phyloP scores from a whole-genome alignment of 2,113 vertebrate species.

The Rhagologus leucostigma region DNA sequence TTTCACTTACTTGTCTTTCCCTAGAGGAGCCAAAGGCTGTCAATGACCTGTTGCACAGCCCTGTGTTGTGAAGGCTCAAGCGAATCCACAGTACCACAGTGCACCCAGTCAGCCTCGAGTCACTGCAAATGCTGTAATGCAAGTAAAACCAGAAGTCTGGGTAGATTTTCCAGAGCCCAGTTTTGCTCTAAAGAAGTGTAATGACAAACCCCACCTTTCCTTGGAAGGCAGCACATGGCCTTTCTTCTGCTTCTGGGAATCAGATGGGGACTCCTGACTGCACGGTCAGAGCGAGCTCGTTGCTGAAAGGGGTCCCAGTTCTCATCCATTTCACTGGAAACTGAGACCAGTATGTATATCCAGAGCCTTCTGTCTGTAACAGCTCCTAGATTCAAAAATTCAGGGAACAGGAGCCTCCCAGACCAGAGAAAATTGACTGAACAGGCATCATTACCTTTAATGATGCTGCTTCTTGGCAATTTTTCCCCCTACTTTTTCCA shows the following conservation, averaged over 20 bases:
- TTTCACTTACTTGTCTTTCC: background rate
- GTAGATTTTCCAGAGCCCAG: background rate
- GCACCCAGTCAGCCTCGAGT: background rate
- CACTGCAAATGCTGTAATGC: background rate
- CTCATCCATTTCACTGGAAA: background rate
- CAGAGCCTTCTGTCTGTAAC: background rate
- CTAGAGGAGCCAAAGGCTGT: background rate
- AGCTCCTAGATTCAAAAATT: background rate
- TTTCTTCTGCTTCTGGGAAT: background rate
- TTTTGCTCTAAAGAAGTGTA: background rate
- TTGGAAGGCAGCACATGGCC: background rate
- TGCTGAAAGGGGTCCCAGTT: background rate
- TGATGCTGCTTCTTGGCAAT: background rate
- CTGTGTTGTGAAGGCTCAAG: background rate
- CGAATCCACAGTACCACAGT: background rate
- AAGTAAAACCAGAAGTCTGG: background rate
- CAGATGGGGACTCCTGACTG: background rate
- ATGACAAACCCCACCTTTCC: background rate
- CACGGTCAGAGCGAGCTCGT: fast-evolving
- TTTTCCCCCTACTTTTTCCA: background rate
- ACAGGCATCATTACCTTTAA: background rate
- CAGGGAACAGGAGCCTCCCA: background rate
- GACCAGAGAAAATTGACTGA: background rate
- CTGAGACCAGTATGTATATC: background rate
- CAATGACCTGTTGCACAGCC: fast-evolving